These are phyloP conservation scores for Oscheius sp. DNA, from an alignment of 2,888 invertebrate genomes.

Conservation along the genomic window DNA sequence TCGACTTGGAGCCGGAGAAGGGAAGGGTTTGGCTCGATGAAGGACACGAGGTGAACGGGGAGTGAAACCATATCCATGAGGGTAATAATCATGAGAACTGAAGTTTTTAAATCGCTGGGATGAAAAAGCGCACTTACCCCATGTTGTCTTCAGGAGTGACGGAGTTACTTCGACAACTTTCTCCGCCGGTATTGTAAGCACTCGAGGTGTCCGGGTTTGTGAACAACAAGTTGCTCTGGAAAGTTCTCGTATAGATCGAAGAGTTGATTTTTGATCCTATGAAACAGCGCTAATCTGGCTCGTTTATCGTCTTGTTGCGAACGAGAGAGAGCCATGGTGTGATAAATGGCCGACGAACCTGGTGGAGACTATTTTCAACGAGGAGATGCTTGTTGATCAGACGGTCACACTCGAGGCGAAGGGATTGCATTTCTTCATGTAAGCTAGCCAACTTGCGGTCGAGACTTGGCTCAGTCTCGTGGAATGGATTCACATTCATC, in stretches of 20 bases:
- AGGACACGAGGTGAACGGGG: constrained; percentile 25
- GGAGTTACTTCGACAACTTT: constrained; percentile 78
- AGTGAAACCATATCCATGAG: not conserved
- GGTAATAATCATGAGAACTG: not conserved
- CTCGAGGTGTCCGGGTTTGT: constrained; percentile 76
- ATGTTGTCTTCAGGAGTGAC: constrained; percentile 50
- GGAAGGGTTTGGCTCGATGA: constrained; percentile 17
- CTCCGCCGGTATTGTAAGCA: constrained; percentile 80
- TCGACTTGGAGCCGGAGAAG: not conserved
- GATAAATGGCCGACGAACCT: constrained; percentile 40
- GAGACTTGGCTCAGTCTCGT: constrained; percentile 15
- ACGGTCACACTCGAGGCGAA: constrained; percentile 75
- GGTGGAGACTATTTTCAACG: constrained; percentile 57
- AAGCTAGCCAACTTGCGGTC: constrained; percentile 48
- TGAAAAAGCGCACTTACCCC: constrained; percentile 35
- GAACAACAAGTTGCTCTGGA: constrained; percentile 16
- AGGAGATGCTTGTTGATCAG: constrained; percentile 71
- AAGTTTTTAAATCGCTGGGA: constrained; percentile 30
- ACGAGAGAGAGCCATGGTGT: not conserved
- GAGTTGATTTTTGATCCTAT: not conserved
- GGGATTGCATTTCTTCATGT: constrained; percentile 75
- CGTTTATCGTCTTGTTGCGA: constrained; percentile 9
- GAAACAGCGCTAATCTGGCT: not conserved
- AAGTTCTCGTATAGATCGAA: not conserved
- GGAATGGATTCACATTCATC: constrained; percentile 33